Evolutionary conservation across 2,113 vertebrate genomes (phyloP).

Genomic region (Grammomys surdaster): DNA sequence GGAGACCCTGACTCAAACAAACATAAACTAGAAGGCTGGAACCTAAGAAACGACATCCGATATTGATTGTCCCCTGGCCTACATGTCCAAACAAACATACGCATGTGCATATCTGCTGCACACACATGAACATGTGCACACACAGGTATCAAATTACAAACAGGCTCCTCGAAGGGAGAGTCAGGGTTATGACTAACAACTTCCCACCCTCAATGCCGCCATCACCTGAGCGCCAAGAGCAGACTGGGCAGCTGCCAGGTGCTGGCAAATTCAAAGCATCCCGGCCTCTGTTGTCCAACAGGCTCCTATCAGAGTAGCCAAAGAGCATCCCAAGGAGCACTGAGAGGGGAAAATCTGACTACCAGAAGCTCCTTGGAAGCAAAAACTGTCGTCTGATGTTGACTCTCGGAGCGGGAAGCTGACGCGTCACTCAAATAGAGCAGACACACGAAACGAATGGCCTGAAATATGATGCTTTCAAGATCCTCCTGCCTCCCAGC

Average conservation of each 20-base stretch:
- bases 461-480: not conserved
- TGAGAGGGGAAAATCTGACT: not conserved
- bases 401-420: not conserved
- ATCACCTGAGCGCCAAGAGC: not conserved
- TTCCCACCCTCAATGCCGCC: not conserved
- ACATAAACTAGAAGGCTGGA: not conserved
- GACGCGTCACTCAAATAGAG: too few species aligned
- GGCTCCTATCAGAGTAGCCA: not conserved
- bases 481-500: not conserved
- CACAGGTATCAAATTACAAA: not conserved
- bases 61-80: not conserved
- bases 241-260: not conserved
- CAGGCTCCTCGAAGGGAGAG: not conserved
- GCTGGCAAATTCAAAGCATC: not conserved
- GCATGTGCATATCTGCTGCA: not conserved
- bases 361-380: not conserved
- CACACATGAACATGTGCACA: too few species aligned
- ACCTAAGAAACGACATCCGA: not conserved
- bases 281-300: not conserved
- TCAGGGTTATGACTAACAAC: not conserved
- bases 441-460: not conserved
- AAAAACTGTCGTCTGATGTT: not conserved
- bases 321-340: not conserved
- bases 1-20: not conserved
- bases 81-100: not conserved